Evolutionary conservation across 2,888 invertebrate genomes (phyloP).

Genomic region (Nemurella pictetii): DNA sequence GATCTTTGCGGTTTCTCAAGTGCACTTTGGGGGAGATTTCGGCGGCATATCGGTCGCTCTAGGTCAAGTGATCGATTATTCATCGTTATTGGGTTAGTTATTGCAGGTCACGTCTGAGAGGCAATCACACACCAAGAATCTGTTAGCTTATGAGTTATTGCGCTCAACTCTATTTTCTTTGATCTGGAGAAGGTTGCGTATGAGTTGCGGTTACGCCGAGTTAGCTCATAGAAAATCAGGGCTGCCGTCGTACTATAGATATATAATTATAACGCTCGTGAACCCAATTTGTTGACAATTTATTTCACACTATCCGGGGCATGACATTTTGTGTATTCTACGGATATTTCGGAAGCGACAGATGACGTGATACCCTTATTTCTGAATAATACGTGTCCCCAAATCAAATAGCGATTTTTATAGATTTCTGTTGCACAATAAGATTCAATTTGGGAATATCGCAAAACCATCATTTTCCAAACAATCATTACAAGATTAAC

Average conservation of each 20-base stretch:
- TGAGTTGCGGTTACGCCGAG: neutral
- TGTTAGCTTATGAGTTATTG: neutral
- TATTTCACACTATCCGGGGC: neutral
- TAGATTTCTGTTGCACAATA: conserved; percentile 9
- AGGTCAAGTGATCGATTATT: conserved; percentile 27
- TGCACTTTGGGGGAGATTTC: neutral
- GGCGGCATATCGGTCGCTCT: neutral
- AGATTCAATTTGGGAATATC: conserved; percentile 12
- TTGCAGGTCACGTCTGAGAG: neutral
- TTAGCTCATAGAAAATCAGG: neutral
- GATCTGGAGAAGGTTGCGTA: neutral
- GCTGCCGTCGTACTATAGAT: neutral
- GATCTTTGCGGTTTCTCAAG: neutral
- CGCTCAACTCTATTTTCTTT: neutral
- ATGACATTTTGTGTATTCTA: neutral
- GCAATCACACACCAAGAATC: neutral
- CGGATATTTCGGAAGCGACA: neutral
- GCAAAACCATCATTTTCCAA: neutral
- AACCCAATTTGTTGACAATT: neutral
- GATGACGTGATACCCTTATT: neutral
- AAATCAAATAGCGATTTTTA: neutral
- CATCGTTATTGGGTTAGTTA: conserved; percentile 25
- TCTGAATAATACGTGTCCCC: neutral
- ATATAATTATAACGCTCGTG: neutral
- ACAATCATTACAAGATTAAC: conserved; percentile 19